phyloP scores from a whole-genome alignment of 1,140 invertebrate genomes.

The Caenorhabditis latens region DNA sequence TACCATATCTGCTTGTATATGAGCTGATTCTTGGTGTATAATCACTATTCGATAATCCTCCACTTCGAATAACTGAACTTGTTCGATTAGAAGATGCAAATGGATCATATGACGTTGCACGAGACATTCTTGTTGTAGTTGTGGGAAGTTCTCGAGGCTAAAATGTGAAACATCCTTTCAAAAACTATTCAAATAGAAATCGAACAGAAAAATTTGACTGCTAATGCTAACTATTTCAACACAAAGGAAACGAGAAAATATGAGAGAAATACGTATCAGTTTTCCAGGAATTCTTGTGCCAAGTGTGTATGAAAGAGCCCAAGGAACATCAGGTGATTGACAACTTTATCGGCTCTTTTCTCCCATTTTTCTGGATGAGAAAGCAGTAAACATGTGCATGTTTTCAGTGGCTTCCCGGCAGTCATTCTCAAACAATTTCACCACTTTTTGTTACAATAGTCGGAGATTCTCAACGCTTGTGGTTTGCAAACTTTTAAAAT shows the following conservation, averaged over 20 bases:
- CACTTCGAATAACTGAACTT: constrained; percentile 1
- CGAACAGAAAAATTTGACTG: not conserved
- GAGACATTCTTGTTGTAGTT: constrained; percentile 11
- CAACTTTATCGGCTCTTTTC: constrained; percentile 39
- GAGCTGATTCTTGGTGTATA: constrained; percentile 20
- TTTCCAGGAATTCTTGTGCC: not conserved
- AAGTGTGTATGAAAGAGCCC: not conserved
- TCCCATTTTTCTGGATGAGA: not conserved
- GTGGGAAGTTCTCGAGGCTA: constrained; percentile 21
- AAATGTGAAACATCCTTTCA: not conserved
- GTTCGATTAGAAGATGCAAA: constrained; percentile 34
- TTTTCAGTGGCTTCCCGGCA: not conserved
- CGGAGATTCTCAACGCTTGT: too few relatives aligned
- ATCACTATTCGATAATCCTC: constrained; percentile 9
- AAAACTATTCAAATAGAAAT: not conserved
- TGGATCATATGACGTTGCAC: constrained; percentile 29
- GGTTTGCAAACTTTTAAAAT: too few relatives aligned
- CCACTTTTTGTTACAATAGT: not conserved
- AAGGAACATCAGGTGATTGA: constrained; percentile 46
- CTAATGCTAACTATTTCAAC: not conserved
- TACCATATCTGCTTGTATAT: constrained; percentile 41
- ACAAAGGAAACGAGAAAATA: not conserved
- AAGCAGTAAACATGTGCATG: constrained; percentile 33
- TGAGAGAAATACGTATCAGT: not conserved
- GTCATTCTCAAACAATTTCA: not conserved